These are phyloP conservation scores for Phalacrocorax brasilianus DNA, from an alignment of 2,113 vertebrate genomes.

Conservation along the genomic window DNA sequence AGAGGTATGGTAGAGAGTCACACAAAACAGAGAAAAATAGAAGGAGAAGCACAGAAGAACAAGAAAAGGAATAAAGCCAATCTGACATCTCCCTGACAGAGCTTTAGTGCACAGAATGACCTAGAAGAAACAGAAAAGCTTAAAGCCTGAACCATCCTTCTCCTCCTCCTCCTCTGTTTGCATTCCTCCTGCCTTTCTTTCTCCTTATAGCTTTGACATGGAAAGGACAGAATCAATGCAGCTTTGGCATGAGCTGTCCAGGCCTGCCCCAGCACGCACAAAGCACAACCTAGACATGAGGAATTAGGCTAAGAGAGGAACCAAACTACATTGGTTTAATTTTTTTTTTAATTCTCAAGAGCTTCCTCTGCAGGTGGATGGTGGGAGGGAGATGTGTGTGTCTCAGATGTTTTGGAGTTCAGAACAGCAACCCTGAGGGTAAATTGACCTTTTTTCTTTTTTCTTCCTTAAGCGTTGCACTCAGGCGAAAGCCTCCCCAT, in stretches of 20 bases:
- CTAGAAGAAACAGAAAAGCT: neutral
- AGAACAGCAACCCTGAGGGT: conserved; percentile 41
- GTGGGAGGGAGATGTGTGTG: conserved; percentile 7
- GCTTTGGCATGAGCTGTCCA: neutral
- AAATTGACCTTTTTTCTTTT: neutral
- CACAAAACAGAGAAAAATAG: neutral
- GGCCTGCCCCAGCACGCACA: neutral
- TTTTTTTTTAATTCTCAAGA: conserved; percentile 12
- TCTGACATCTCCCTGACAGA: neutral
- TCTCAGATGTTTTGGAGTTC: conserved; percentile 42
- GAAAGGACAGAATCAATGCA: conserved; percentile 14
- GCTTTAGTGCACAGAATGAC: neutral
- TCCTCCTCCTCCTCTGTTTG: neutral
- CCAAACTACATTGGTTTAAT: neutral
- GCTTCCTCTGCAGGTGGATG: conserved; percentile 36
- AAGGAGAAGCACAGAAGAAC: neutral
- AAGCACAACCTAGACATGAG: neutral
- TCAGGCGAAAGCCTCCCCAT: neutral
- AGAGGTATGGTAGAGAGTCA: neutral
- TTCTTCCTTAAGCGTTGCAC: neutral
- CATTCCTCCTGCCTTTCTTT: conserved; percentile 21
- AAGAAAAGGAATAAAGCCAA: neutral
- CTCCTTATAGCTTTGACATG: neutral
- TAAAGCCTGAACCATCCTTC: neutral
- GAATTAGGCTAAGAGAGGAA: conserved; percentile 12